Conservation (phyloP, 2,888 invertebrate species). For the Siphlonurus alternatus region DNA sequence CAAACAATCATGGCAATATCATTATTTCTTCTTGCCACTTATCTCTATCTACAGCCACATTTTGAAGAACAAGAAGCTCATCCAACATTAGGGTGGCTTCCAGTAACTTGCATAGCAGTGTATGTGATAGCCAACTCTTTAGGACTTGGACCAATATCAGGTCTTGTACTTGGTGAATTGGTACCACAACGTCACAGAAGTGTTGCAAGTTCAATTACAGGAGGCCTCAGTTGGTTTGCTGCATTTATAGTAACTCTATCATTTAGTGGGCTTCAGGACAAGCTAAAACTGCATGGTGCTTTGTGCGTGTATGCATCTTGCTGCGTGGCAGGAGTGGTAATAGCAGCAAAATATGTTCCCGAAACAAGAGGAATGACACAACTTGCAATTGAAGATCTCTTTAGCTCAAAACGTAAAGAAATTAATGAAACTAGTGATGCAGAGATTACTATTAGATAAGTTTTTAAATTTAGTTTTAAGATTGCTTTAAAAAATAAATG, state of each 20-base stretch:
- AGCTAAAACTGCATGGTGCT: constrained; percentile 17
- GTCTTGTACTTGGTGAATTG: constrained; percentile 25
- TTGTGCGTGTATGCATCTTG: constrained; percentile 26
- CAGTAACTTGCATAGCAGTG: constrained; percentile 21
- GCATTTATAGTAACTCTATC: constrained; percentile 24
- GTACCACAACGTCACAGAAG: constrained; percentile 24
- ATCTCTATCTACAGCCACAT: not conserved
- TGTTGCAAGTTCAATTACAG: constrained; percentile 26
- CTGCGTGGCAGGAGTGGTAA: constrained; percentile 24
- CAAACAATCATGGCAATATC: constrained; percentile 16
- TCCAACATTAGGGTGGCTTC: constrained; percentile 19
- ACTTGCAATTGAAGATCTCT: constrained; percentile 14
- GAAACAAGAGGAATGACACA: constrained; percentile 30
- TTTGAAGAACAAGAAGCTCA: not conserved
- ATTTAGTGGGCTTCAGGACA: constrained; percentile 18
- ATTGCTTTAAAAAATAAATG: no score
- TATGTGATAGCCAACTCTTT: constrained; percentile 23
- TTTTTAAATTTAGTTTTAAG: no score
- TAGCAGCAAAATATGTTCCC: constrained; percentile 27
- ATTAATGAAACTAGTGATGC: not conserved
- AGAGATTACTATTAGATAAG: not conserved
- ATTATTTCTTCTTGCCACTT: not conserved
- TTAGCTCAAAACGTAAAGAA: constrained; percentile 3
- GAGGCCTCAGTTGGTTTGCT: constrained; percentile 25
- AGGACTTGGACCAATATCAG: constrained; percentile 25